Conservation (phyloP, 64 coral and sea anemone genomes). For the Montipora cactus region DNA sequence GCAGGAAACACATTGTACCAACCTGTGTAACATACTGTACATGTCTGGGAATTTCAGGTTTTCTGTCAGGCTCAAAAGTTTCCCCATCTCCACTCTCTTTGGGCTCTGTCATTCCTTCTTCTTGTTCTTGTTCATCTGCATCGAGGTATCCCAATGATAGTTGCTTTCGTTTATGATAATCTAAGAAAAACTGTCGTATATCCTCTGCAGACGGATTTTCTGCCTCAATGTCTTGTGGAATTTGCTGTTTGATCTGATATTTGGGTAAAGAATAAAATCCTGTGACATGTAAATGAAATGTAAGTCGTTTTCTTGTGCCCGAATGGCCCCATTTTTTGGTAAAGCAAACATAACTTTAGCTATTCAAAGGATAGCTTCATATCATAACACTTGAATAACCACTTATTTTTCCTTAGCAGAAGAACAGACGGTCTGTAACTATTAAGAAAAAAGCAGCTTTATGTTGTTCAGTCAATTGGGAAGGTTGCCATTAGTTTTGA, state of each 20-base stretch:
- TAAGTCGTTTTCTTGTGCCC: too few species aligned
- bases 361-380: too few species aligned
- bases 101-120: not conserved
- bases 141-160: constrained; percentile 71
- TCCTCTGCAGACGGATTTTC: constrained; percentile 7
- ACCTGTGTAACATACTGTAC: constrained; percentile 84
- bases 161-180: constrained; percentile 89
- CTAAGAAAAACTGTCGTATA: constrained; percentile 66
- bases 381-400: too few species aligned
- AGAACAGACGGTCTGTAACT: too few species aligned
- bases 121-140: constrained; percentile 21
- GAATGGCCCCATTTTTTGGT: too few species aligned
- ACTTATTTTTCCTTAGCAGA: too few species aligned
- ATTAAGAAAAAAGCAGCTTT: too few species aligned
- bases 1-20: not conserved
- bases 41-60: constrained; percentile 77
- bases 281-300: not conserved
- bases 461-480: too few species aligned
- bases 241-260: not conserved
- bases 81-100: constrained; percentile 27
- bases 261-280: not conserved
- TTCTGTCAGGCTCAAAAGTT: constrained; percentile 64
- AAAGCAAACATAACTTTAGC: too few species aligned
- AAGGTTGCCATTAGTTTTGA: too few species aligned
- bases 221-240: not conserved